phyloP scores from a whole-genome alignment of 2,113 vertebrate genomes.

The Ovis aries region DNA sequence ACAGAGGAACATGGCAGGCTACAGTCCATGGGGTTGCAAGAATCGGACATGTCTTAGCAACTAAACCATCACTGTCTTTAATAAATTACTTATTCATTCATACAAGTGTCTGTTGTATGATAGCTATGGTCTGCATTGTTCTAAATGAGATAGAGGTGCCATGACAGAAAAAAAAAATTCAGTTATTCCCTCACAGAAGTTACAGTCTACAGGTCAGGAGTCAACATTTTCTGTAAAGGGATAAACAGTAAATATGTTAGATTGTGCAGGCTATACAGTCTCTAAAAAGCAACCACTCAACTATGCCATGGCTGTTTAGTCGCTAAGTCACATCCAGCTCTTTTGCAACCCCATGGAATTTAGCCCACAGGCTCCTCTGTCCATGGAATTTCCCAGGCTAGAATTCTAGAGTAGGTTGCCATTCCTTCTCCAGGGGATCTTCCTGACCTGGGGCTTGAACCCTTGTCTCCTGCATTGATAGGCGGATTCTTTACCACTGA shows the following conservation, averaged over 20 bases:
- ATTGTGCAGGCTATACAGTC: neutral
- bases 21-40: neutral
- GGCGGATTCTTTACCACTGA: neutral
- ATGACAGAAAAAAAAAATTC: neutral
- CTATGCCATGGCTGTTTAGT: neutral
- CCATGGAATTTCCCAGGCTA: neutral
- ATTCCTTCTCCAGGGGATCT: neutral
- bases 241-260: neutral
- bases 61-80: neutral
- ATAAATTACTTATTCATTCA: neutral
- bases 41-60: neutral
- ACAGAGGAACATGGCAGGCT: neutral
- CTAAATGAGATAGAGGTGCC: neutral
- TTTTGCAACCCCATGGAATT: neutral
- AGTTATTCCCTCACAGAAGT: neutral
- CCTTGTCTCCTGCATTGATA: neutral
- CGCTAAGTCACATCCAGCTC: neutral
- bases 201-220: neutral
- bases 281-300: neutral
- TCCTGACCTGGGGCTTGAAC: neutral
- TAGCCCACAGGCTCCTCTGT: neutral
- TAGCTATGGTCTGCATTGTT: neutral
- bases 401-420: neutral
- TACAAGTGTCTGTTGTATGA: neutral
- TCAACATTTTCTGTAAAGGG: neutral